Conservation (phyloP, 2,797 vertebrate species). For the Synanceia verrucosa region DNA sequence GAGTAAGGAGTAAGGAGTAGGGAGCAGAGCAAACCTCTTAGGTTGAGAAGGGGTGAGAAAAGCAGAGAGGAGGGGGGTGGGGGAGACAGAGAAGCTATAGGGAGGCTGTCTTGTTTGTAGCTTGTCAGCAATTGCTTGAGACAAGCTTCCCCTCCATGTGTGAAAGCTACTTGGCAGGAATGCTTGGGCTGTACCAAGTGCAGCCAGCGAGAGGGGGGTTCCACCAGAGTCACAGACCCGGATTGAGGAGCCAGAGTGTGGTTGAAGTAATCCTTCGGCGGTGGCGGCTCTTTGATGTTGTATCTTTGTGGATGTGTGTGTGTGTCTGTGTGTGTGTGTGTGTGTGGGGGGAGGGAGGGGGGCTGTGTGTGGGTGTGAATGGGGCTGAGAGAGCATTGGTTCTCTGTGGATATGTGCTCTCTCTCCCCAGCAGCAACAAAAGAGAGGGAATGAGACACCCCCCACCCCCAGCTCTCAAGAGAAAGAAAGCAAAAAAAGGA, state of each 20-base stretch:
- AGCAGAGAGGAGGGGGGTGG: constrained; percentile 13
- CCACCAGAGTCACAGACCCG: constrained; percentile 82
- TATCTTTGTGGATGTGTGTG: constrained; percentile 71
- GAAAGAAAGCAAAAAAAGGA: constrained; percentile 73
- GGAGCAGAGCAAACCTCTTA: constrained; percentile 23
- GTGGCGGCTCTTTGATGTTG: constrained; percentile 86
- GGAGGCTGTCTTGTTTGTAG: constrained; percentile 93
- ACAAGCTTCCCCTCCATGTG: constrained; percentile 93
- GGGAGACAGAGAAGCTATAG: constrained; percentile 75
- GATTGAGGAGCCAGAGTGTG: constrained; percentile 90
- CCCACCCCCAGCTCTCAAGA: constrained; percentile 60
- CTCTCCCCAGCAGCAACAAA: constrained; percentile 79
- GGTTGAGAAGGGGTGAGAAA: constrained; percentile 20
- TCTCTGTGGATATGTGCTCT: constrained; percentile 82
- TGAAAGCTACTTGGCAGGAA: constrained; percentile 97
- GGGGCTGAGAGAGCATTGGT: constrained; percentile 79
- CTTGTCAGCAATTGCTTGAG: constrained; percentile 97
- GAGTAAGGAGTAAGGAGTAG: constrained; percentile 8
- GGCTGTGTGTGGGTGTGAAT: constrained; percentile 75
- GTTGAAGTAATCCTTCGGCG: constrained; percentile 89
- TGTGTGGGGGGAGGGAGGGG: constrained; percentile 16
- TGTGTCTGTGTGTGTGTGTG: constrained; percentile 42
- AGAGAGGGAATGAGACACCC: constrained; percentile 81
- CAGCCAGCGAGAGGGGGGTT: constrained; percentile 83
- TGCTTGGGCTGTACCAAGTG: constrained; percentile 93